Base-by-base conservation (phyloP, 2,888 invertebrate species). In the Phalera bucephala region DNA sequence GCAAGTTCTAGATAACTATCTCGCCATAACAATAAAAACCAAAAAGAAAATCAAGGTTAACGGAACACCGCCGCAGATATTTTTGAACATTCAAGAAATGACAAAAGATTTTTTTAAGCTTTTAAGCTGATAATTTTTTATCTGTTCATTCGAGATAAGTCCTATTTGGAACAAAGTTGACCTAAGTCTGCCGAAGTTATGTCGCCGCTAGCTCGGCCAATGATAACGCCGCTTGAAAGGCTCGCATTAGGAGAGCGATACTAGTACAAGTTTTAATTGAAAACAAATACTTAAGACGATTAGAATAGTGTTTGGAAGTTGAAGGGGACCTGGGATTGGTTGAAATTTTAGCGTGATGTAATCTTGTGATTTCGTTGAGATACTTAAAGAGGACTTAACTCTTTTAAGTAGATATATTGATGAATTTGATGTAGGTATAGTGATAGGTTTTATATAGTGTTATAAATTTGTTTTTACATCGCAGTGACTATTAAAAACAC, bases 81-180 rank as follows among this genome's bases (percentile, higher is more conserved):
- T 58, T 51, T 58, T 51, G 35, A 58, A 56, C 37, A 58, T 50
- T 54, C 45, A 17, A 23, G 13, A 29, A 57, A 58, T 25, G 47
- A 51, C 48, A 43, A 39, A 42, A 54, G 42, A 47, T 58, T 54
- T 41, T 50, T 55, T 55, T 45, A 43, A 40, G 58, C 42, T 51
- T 54, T 42, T 47, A 54, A 47, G 59, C 51, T 47, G 58, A 56
- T 58, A 58, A 43, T 58, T 56, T 56, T 56, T 58, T 56, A 56
- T 56, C 56, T 54, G 36, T 37, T 36, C 48, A 34, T 51, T 54
- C 34, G 29, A 55, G 48, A 54, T 54, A 48, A 29, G 55, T 45
- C 44, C 41, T 33, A 36, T 41, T 39, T 45, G 39, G 39, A 27
- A 34, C 40, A 41, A 43, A 41, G 42, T 43, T 30, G 10, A 12